Evolutionary conservation across 2,113 vertebrate species (phyloP), one percentile per base, ranked within the genome.

Genomic region (Potamarius usumacintae): DNA sequence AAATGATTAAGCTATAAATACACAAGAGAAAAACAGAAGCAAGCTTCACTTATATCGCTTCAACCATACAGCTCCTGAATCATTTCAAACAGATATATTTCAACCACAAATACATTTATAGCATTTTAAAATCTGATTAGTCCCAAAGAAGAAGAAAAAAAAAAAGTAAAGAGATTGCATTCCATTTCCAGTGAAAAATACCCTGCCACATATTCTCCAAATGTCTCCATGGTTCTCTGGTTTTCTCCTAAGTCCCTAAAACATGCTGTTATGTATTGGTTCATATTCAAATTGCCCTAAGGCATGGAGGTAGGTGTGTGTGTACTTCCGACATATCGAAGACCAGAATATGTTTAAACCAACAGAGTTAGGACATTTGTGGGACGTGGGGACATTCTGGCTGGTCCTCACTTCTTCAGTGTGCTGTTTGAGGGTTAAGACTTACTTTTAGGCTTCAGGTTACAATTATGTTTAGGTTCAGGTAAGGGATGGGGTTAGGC

Each of bases 1-100:
- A 62, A 48, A 62, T 42, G 30, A 82, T 82, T 42, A 25, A 62
- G 79, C 79, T 82, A 82, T 82, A 62, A 82, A 82, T 82, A 82
- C 57, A 42, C 79, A 22, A 62, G 57, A 62, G 18, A 25, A 62
- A 62, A 82, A 62, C 7, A 82, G 9, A 18, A 81, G 27, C 4
- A 60, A 60, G 18, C 18, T 6, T 11, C 79, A 57, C n/a, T 57
- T 30, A n/a, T 27, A 27, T 57, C 53, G 30, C 15, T 17, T n/a
- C 2, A 72, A 72, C 14, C 30, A 34, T 42, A 2, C 53, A 30
- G 57, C 53, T 0, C 78, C 5, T 80, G 53, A 30, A 79, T 57
- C 42, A 42, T 42, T 42, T 42, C 42, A 42, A 42, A 2, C 42
- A 42, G 42, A 42, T 42, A 42, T 42, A 20, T 42, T 17, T 48